Evolutionary conservation across 2,797 vertebrate genomes (phyloP), one percentile per base, ranked within the genome.

Genomic region (Liparis tanakae): DNA sequence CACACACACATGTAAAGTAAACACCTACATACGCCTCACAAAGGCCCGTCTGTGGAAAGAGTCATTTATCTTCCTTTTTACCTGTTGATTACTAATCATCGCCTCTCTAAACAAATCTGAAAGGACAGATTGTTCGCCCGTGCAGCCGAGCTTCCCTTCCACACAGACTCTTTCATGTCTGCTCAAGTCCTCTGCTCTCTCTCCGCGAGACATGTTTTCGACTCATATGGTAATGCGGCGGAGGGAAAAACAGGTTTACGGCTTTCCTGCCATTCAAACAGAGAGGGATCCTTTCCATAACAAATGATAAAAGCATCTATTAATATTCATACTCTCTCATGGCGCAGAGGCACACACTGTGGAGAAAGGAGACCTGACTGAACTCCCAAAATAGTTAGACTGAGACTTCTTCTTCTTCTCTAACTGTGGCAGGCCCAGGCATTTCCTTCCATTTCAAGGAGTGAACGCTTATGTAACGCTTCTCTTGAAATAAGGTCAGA

Each of bases 371-470:
- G 86, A 85, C 82, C 81, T 83, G 80, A 82, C 84, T 76, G 72
- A 68, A 74, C 75, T 90, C 86, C 79, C 83, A 85, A 91, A 90
- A 91, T 91, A 92, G 89, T 82, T 56, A 25, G 39, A 33, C 70
- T 54, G 67, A 71, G 61, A 76, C 80, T 86, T 83, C 63, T 79
- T 77, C 71, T 78, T n/a, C 15, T 67, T 73, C 72, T 70, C 53
- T 50, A 70, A 75, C 58, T 61, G 46, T 73, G 80, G 85, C 80
- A 70, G 76, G 79, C 79, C 55, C 70, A 80, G 86, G 83, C 85
- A 70, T 84, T 87, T 87, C 85, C 76, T 84, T 68, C 76, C 72
- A 71, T 83, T 83, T 76, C 58, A 83, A 82, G 82, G 37, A 10
- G 67, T 70, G 80, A 81, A 62, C 70, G n/a, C 70, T 89, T 84